These are phyloP conservation scores for silkworm (Bombyx mori) DNA, from an alignment of 1,140 invertebrate genomes.

Conservation along the genomic window ASM3026992v2 NC_085122.1:10650501-10651000, in stretches of 20 bases:
- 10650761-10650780: constrained; percentile 9
- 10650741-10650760: constrained; percentile 13
- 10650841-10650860: constrained; percentile 8
- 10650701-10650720: constrained; percentile 16
- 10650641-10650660: constrained; percentile 27
- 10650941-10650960: constrained; percentile 9
- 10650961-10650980: background rate
- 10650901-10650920: constrained; percentile 16
- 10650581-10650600: background rate
- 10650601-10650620: background rate
- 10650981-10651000: too few species aligned
- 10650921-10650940: constrained; percentile 1
- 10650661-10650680: constrained; percentile 16
- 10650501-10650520: constrained; percentile 9
- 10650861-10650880: constrained; percentile 4
- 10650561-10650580: constrained; percentile 9
- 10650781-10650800: constrained; percentile 4
- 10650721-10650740: constrained; percentile 5
- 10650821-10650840: constrained; percentile 15
- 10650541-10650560: constrained; percentile 18
- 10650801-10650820: constrained; percentile 7
- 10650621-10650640: constrained; percentile 5
- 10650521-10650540: constrained; percentile 13
- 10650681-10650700: constrained; percentile 16
- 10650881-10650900: constrained; percentile 6